Base-by-base conservation (phyloP, 2,888 invertebrate species). In the Netelia melanura region DNA sequence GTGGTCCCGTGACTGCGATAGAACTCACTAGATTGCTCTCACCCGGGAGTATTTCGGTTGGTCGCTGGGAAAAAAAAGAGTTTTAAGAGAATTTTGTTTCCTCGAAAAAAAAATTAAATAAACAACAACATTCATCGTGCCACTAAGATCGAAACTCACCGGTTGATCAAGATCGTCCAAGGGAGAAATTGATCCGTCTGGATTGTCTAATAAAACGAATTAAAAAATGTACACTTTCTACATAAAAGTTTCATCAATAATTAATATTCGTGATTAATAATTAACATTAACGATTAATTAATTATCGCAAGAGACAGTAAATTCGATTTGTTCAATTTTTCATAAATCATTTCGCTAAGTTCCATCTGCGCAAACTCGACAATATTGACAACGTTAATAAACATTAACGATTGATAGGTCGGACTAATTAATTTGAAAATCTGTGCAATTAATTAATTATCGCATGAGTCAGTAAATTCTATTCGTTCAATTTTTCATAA, bases 1-100 rank as follows among this genome's bases (percentile, higher is more conserved):
- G 90, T 68, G 92, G 93, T 78, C 94, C 94, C 56, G 93, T 91
- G 72, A 93, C 78, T 48, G 93, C 92, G 3, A 93, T 86, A 2
- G 93, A 89, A 86, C 89, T 90, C 17, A 90, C 89, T 44, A 86
- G 78, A 82, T 91, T 91, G 81, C 91, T 91, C 81, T 92, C 92
- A 8, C 90, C 91, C 23, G 90, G 90, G 43, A 88, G 48, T 68
- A 91, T 90, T 84, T 91, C 91, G 21, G 91, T 89, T 23, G 90
- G 84, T 52, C 77, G 52, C 91, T 91, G 48, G 48, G 62, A 85
- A 74, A 84, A 77, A 44, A 74, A 14, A 30, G 10, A 52, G 21
- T 21, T 21, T 21, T 30, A 30, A 30, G 38, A 21, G 71, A 21
- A 58, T 67, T 14, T 52, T 44, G 61, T 71, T 43, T 2, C 11